Base-by-base conservation (phyloP, 2,113 vertebrate genomes). In the Athene noctua region DNA sequence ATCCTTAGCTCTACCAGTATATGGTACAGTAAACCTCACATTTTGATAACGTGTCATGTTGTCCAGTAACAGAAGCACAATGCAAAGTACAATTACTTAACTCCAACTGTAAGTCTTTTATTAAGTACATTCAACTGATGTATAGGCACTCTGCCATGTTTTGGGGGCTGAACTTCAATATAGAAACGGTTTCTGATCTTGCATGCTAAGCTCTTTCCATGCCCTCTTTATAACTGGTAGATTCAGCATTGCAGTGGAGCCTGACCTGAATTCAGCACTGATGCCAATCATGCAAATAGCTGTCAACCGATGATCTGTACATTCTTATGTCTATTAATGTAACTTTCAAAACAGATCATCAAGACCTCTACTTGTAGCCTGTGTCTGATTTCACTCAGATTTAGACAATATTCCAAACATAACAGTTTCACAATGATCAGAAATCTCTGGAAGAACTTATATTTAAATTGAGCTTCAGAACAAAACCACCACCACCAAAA, bases 191-290 rank as follows among this genome's bases (percentile, higher is more conserved):
- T 26, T 23, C 40, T 54, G 29, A 32, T 57, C 29, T 36, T 22
- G 22, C n/a, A 57, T 23, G 25, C 57, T 9, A 26, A 71, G 30
- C 6, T 65, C 44, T 25, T 65, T 29, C 44, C 1, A 2, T 17
- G 36, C 9, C 44, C 11, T 34, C 74, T 34, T 52, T 25, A 58
- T 20, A 59, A 34, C 6, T 44, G 46, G 11, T 22, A 34, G 23
- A 52, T 65, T 34, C 44, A 79, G 20, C 15, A 6, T 3, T 17
- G 52, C 29, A 30, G 74, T 12, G 34, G 9, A 73, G n/a, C 40
- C 46, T 0, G 1, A 3, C 16, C 34, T n/a, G 20, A 83, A 72
- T 14, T 44, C 15, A 5, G 55, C 42, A 40, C 9, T 40, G 44
- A 40, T 1, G 4, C 30, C 34, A 63, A 18, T 6, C 16, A 27